These are phyloP conservation scores for Lasioglossum marginatum DNA, from an alignment of 2,888 invertebrate species.

Conservation along the genomic window DNA sequence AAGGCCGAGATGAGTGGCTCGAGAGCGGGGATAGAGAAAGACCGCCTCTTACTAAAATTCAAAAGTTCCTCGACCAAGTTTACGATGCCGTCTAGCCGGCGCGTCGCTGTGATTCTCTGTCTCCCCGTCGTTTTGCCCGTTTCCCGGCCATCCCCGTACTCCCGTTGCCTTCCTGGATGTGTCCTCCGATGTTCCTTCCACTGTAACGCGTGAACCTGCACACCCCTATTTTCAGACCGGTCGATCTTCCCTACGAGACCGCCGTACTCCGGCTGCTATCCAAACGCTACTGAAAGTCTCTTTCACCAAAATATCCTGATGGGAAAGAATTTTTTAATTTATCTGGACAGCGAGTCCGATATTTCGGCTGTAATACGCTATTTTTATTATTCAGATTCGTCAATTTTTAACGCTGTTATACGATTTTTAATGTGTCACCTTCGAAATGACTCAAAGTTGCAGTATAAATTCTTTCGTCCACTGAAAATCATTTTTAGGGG, in stretches of 20 bases:
- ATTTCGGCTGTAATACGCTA: not conserved
- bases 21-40: slow-evolving; percentile 50
- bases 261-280: not conserved
- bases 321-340: not conserved
- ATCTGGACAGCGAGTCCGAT: not conserved
- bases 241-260: not conserved
- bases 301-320: not conserved
- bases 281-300: not conserved
- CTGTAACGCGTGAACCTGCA: slow-evolving; percentile 26
- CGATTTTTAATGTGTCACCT: no score
- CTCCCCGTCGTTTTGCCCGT: slow-evolving; percentile 37
- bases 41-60: slow-evolving; percentile 78
- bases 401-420: no score
- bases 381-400: no score
- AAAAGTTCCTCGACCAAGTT: slow-evolving; percentile 81
- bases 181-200: slow-evolving; percentile 19
- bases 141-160: not conserved
- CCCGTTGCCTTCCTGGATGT: slow-evolving; percentile 31
- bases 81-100: slow-evolving; percentile 83
- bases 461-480: no score
- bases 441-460: no score
- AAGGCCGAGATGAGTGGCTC: slow-evolving; percentile 65
- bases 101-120: slow-evolving; percentile 76
- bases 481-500: no score
- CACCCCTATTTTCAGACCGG: slow-evolving; percentile 35